These are phyloP conservation scores for Xiphorhynchus elegans DNA, from an alignment of 2,113 vertebrate genomes.

Conservation along the genomic window DNA sequence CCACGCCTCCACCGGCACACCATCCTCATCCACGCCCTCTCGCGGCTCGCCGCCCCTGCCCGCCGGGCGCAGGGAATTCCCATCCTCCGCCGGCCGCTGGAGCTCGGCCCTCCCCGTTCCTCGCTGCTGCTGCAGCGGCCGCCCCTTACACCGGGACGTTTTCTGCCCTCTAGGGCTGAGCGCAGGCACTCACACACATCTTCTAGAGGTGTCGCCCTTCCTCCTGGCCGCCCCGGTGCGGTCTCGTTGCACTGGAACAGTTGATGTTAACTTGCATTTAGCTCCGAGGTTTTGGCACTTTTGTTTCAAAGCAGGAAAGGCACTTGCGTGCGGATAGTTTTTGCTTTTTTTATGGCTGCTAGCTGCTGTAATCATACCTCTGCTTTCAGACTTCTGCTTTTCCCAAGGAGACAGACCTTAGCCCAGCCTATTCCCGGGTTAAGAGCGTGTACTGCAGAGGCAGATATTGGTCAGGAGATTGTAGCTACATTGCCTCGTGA, in stretches of 20 bases:
- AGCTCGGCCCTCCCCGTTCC: fast-evolving
- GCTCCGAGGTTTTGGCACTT: background rate
- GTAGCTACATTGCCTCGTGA: background rate
- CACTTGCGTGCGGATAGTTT: background rate
- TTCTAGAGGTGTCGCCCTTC: fast-evolving
- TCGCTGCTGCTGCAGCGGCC: background rate
- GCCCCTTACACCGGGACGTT: fast-evolving
- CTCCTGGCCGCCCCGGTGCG: fast-evolving
- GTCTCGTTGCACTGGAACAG: fast-evolving
- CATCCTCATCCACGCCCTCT: too few relatives aligned
- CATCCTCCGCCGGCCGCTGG: background rate
- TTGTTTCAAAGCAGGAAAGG: background rate
- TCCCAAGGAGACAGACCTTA: fast-evolving
- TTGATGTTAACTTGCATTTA: fast-evolving
- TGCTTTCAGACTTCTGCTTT: background rate
- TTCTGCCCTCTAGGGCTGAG: fast-evolving
- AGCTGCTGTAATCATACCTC: background rate
- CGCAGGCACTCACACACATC: background rate
- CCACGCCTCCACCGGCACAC: background rate
- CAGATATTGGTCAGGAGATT: background rate
- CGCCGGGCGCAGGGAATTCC: background rate
- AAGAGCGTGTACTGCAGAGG: fast-evolving
- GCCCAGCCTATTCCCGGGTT: fast-evolving
- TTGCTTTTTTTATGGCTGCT: background rate
- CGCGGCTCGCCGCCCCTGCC: background rate